Evolutionary conservation across 2,113 vertebrate species (phyloP), one percentile per base, ranked within the genome.

Genomic region (Grantiella picta): DNA sequence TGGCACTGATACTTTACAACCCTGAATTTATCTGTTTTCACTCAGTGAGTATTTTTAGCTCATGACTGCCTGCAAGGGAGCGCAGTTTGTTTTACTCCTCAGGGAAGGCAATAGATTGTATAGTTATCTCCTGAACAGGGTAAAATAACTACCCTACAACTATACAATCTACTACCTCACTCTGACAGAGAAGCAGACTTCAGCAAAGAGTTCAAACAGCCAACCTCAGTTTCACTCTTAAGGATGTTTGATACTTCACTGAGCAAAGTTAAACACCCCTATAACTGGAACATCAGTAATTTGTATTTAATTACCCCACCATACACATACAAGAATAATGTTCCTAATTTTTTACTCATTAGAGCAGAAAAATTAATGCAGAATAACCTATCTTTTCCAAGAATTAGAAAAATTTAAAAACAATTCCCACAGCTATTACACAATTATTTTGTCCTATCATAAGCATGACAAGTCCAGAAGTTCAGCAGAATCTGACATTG

Each of bases 101-200:
- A 98, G 98, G 98, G 98, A 98, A 98, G 98, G 98, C 98, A 98
- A 98, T 98, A 98, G 98, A 98, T 98, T 98, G 98, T 98, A 98
- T 98, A 98, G 98, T 98, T 98, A 98, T 98, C 98, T 98, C 98
- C 98, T 96, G 93, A 98, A 98, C 96, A 98, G 98, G 98, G 97
- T 97, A 98, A 98, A 98, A 98, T 98, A 97, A 98, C 98, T 98
- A 98, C 98, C 98, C 98, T 96, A 98, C 98, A 98, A 98, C 98
- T 98, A 98, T 98, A 98, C 98, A 98, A 98, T 98, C 98, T 98
- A 98, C 98, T 98, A 98, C 98, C 98, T 98, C 98, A 98, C 98
- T 97, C 98, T 96, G 98, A 98, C 42, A 98, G 98, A 98, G 98
- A 98, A 98, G 97, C 80, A 59, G 19, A 93, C 38, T 44, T 78